Conservation (phyloP, 2,797 vertebrate genomes). For the Artibeus jamaicensis region DNA sequence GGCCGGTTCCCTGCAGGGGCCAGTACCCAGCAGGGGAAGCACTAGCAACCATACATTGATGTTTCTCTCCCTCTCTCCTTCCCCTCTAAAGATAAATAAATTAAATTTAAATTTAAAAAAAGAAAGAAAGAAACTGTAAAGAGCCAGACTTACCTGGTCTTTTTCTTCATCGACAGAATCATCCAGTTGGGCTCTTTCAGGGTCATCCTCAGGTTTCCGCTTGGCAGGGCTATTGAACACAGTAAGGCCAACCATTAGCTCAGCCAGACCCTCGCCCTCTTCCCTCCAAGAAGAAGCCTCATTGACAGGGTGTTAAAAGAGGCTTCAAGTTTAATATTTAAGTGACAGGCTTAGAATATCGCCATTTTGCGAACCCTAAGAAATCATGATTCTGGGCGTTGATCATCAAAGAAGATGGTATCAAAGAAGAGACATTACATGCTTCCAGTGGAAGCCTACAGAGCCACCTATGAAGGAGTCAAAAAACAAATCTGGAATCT, state of each 20-base stretch:
- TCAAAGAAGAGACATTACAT: not conserved
- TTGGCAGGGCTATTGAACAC: constrained; percentile 60
- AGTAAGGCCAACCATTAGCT: not conserved
- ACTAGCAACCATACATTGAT: no score
- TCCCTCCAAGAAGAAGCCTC: not conserved
- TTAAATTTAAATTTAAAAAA: no score
- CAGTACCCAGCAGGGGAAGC: no score
- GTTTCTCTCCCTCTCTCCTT: no score
- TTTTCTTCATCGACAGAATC: constrained; percentile 38
- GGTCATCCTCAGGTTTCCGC: constrained; percentile 53
- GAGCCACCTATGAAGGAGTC: not conserved
- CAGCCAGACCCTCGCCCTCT: not conserved
- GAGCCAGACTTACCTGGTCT: constrained; percentile 56
- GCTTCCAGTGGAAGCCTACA: not conserved
- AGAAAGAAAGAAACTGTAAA: no score
- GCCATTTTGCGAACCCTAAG: not conserved
- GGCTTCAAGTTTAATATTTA: not conserved
- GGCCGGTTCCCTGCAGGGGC: no score
- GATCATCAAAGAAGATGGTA: not conserved
- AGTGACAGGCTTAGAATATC: not conserved
- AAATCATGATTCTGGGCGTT: not conserved
- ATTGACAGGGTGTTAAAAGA: not conserved
- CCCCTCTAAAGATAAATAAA: no score
- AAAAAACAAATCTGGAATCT: not conserved
- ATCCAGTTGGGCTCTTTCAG: not conserved